phyloP scores from a whole-genome alignment of 2,888 invertebrate genomes.

The Chymomyza amoena region DNA sequence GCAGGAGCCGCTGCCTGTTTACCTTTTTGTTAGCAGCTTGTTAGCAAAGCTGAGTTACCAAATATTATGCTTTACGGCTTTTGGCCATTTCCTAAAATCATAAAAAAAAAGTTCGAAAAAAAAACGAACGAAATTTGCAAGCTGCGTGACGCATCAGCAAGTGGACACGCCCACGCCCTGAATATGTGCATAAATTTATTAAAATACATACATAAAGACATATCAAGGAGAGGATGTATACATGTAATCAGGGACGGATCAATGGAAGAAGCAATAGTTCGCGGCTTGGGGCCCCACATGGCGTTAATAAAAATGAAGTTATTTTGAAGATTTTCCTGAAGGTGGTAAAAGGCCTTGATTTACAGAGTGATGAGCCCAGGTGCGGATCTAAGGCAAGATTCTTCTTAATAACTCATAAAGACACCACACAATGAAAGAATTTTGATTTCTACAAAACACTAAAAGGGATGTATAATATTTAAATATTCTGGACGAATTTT shows the following conservation, averaged over 20 bases:
- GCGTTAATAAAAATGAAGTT: no score
- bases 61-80: slow-evolving; percentile 63
- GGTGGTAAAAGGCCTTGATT: no score
- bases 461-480: no score
- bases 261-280: no score
- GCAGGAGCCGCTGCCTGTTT: slow-evolving; percentile 32
- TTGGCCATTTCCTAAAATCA: slow-evolving; percentile 69
- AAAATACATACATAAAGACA: background rate
- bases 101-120: slow-evolving; percentile 44
- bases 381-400: no score
- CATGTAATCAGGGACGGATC: background rate
- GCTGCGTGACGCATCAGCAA: slow-evolving; percentile 65
- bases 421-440: no score
- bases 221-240: background rate
- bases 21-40: slow-evolving; percentile 71
- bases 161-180: background rate
- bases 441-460: no score
- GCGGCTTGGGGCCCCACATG: no score
- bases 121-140: slow-evolving; percentile 20
- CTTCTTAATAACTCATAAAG: no score
- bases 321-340: no score
- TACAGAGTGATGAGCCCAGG: no score
- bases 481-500: no score
- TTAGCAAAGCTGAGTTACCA: slow-evolving; percentile 43
- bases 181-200: background rate